These are phyloP conservation scores for Poecile atricapillus DNA, from an alignment of 2,113 vertebrate species.

Conservation along the genomic window DNA sequence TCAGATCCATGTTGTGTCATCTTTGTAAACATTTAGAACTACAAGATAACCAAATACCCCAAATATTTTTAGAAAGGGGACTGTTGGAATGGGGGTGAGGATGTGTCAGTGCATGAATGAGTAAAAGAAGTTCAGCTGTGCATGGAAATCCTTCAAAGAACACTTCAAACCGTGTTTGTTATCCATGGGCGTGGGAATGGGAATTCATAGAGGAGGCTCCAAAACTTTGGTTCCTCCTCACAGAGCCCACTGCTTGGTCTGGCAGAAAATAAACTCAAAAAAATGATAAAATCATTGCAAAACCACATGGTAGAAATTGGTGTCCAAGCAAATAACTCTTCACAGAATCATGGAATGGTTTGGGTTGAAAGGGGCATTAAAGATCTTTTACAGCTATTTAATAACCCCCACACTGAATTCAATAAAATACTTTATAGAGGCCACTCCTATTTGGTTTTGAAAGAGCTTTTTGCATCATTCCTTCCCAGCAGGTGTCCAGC, in stretches of 20 bases:
- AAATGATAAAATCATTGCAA: neutral
- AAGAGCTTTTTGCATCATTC: neutral
- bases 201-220: neutral
- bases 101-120: accelerated
- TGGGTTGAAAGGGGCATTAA: too few species aligned
- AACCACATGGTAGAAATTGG: accelerated
- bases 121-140: neutral
- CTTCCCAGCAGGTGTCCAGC: neutral
- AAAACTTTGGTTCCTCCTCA: neutral
- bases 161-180: accelerated
- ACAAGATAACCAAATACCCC: neutral
- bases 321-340: neutral
- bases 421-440: neutral
- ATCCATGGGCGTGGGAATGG: neutral
- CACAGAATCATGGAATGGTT: neutral
- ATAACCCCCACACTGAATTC: neutral
- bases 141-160: neutral
- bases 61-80: neutral
- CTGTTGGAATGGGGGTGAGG: neutral
- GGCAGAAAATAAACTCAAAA: neutral
- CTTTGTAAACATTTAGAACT: neutral
- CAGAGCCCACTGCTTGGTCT: neutral
- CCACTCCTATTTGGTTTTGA: neutral
- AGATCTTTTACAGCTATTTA: neutral
- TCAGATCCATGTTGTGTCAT: neutral